phyloP scores from a whole-genome alignment of 2,888 invertebrate genomes.

The Trissolcus japonicus region DNA sequence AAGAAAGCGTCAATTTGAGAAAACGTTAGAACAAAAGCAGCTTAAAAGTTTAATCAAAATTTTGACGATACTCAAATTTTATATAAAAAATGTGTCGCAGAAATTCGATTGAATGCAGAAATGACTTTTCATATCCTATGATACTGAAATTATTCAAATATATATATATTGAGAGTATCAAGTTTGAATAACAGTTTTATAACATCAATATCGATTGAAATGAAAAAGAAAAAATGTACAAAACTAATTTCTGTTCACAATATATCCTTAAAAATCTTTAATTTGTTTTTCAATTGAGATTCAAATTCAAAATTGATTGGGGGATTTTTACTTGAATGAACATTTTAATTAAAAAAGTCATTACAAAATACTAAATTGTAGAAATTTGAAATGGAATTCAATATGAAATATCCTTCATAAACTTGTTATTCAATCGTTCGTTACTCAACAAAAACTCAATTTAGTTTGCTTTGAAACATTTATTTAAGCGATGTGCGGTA shows the following conservation, averaged over 20 bases:
- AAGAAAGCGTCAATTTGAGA: slow-evolving; percentile 2
- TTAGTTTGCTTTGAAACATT: too few species aligned
- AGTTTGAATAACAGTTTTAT: slow-evolving; percentile 39
- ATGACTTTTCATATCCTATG: slow-evolving; percentile 35
- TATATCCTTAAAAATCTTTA: too few species aligned
- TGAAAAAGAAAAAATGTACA: too few species aligned
- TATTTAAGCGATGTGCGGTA: background rate
- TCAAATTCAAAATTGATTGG: background rate
- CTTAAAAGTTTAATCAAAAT: slow-evolving; percentile 13
- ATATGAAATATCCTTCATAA: background rate
- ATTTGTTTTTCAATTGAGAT: too few species aligned
- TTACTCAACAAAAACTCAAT: background rate
- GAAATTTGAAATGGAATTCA: background rate
- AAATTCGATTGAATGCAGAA: slow-evolving; percentile 24
- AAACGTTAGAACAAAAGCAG: slow-evolving; percentile 6
- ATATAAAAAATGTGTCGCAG: slow-evolving; percentile 37
- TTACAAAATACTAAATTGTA: too few species aligned
- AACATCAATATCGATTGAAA: slow-evolving; percentile 11
- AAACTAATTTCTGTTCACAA: too few species aligned
- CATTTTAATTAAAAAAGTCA: background rate
- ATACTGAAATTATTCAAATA: slow-evolving; percentile 50
- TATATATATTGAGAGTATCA: slow-evolving; percentile 42
- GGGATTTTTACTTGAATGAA: background rate
- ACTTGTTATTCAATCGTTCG: slow-evolving; percentile 5
- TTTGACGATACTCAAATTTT: slow-evolving; percentile 10